phyloP scores from a whole-genome alignment of 1,140 invertebrate genomes.

The Ooceraea biroi region DNA sequence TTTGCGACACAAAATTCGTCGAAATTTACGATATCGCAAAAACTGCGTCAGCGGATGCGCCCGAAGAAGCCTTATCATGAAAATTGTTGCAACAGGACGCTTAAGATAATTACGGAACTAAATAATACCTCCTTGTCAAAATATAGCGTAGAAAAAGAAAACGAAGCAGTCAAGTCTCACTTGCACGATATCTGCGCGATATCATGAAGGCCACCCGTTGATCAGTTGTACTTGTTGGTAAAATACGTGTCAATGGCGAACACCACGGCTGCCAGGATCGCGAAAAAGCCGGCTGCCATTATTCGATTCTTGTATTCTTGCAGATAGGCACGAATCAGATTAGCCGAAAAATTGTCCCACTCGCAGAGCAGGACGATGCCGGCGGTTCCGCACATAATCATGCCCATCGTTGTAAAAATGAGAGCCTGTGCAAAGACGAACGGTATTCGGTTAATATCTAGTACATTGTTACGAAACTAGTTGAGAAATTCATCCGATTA shows the following conservation, averaged over 20 bases:
- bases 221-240: slow-evolving; percentile 78
- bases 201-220: not conserved
- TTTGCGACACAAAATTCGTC: not conserved
- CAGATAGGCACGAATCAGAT: slow-evolving; percentile 77
- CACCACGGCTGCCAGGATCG: slow-evolving; percentile 77
- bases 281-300: slow-evolving; percentile 79
- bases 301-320: slow-evolving; percentile 79
- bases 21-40: not conserved
- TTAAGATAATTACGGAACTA: not conserved
- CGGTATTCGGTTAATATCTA: not conserved
- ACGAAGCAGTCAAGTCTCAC: not conserved
- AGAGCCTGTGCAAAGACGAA: slow-evolving; percentile 76
- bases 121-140: slow-evolving; percentile 18
- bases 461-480: not conserved
- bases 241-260: slow-evolving; percentile 80
- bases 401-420: slow-evolving; percentile 78
- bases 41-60: not conserved
- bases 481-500: not conserved
- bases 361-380: slow-evolving; percentile 80
- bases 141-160: not conserved
- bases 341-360: slow-evolving; percentile 77
- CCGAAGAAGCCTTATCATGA: not conserved
- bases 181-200: not conserved
- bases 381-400: slow-evolving; percentile 78
- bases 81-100: not conserved